Percentiles rank a stretch among this genome's conserved stretches.
phyloP scores from a whole-genome alignment of 2,888 invertebrate genomes.

The Itoplectis maculator region DNA sequence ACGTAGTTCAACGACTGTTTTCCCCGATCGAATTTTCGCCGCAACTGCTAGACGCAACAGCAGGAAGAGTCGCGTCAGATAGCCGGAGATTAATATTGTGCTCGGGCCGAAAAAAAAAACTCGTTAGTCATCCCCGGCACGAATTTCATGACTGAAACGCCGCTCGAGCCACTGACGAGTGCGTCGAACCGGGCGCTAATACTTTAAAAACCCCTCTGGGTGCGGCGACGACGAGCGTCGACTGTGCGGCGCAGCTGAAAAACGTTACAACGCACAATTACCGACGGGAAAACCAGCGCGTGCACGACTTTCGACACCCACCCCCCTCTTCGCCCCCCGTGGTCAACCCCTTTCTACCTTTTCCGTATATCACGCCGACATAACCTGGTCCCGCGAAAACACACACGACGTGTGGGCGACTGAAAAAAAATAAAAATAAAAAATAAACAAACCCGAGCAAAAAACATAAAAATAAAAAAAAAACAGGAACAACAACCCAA shows the following conservation, averaged over 20 bases:
- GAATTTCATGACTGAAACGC: constrained; percentile 17
- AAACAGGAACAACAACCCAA: background rate
- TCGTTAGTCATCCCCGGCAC: constrained; percentile 62
- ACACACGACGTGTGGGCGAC: background rate
- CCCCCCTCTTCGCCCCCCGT: constrained; percentile 29
- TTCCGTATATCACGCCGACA: constrained; percentile 52
- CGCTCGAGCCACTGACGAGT: no score
- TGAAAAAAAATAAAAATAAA: background rate
- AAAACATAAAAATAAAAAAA: no score
- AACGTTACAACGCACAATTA: constrained; percentile 67
- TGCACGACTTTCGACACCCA: constrained; percentile 59
- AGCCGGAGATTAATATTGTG: constrained; percentile 27
- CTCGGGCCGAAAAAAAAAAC: constrained; percentile 46
- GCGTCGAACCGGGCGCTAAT: constrained; percentile 30
- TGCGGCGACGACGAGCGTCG: constrained; percentile 27
- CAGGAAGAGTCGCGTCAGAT: constrained; percentile 22
- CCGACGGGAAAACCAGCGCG: constrained; percentile 46
- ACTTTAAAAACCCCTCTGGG: constrained; percentile 51
- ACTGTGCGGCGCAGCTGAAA: constrained; percentile 36
- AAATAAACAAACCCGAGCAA: no score
- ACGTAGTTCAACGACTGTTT: background rate
- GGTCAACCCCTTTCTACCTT: constrained; percentile 57
- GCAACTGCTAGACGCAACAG: constrained; percentile 6
- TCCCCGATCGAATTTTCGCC: constrained; percentile 38
- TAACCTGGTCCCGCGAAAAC: constrained; percentile 27